These are phyloP conservation scores for Vultur gryphus DNA, from an alignment of 2,797 vertebrate species.

Conservation along the genomic window DNA sequence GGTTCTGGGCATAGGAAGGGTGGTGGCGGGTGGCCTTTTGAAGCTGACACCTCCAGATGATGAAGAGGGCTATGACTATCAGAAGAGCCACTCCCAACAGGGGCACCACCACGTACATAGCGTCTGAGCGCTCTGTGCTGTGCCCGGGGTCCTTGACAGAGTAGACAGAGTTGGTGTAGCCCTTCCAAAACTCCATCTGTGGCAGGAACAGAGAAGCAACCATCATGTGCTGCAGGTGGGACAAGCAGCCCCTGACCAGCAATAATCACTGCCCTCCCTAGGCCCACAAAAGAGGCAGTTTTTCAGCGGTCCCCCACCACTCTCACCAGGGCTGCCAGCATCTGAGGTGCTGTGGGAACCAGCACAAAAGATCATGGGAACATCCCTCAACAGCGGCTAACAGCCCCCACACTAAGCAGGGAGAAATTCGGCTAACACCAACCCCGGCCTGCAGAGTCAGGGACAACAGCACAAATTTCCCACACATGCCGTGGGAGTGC, in stretches of 20 bases:
- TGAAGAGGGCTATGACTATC: slow-evolving; percentile 86
- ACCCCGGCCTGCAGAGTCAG: neutral
- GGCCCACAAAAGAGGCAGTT: neutral
- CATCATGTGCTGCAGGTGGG: neutral
- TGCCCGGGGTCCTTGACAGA: slow-evolving; percentile 76
- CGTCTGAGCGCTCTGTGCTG: slow-evolving; percentile 75
- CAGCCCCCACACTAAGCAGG: neutral
- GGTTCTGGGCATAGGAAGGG: slow-evolving; percentile 85
- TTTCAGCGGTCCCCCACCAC: neutral
- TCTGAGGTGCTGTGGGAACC: accelerated
- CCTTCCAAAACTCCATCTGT: slow-evolving; percentile 91
- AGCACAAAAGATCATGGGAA: neutral
- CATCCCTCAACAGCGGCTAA: neutral
- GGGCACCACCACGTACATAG: slow-evolving; percentile 86
- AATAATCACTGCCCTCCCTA: neutral
- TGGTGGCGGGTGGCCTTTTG: slow-evolving; percentile 85
- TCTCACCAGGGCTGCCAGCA: neutral
- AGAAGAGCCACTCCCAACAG: slow-evolving; percentile 86
- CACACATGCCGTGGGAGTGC: accelerated
- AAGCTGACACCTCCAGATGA: slow-evolving; percentile 90
- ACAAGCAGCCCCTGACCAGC: neutral
- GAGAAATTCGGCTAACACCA: neutral
- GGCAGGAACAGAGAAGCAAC: neutral
- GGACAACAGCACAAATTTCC: neutral
- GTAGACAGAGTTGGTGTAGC: slow-evolving; percentile 81